Evolutionary conservation across 2,113 vertebrate genomes (phyloP).

Genomic region (Brachirus orientalis): DNA sequence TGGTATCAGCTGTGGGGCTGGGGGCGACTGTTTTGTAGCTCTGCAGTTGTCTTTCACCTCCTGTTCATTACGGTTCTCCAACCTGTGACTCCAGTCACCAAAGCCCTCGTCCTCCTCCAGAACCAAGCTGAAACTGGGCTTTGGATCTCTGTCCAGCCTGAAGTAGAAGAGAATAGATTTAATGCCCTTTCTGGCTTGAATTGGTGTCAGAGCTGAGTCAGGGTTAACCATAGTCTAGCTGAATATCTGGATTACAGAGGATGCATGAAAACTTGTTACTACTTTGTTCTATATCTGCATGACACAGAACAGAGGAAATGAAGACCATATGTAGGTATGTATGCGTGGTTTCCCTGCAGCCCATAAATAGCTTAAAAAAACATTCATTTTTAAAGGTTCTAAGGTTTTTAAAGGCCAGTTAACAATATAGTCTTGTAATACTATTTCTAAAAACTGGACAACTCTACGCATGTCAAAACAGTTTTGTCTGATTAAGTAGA

Average conservation of each 20-base stretch:
- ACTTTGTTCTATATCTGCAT: neutral
- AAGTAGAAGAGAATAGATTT: neutral
- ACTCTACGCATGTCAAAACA: too few species aligned
- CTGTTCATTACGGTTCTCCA: constrained; percentile 77
- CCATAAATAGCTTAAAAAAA: neutral
- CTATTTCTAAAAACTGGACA: too few species aligned
- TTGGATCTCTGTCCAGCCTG: constrained; percentile 76
- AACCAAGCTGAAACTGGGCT: constrained; percentile 73
- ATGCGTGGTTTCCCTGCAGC: neutral
- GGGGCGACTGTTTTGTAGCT: constrained; percentile 3
- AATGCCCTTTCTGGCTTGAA: neutral
- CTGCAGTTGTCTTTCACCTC: constrained; percentile 17
- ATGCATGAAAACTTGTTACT: neutral
- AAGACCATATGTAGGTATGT: constrained; percentile 1
- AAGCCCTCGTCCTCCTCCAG: constrained; percentile 93
- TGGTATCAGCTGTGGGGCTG: constrained; percentile 16
- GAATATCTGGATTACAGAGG: neutral
- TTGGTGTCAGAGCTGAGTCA: neutral
- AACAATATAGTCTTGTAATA: too few species aligned
- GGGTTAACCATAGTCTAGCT: neutral
- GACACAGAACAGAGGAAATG: constrained; percentile 10
- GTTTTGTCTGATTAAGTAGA: too few species aligned
- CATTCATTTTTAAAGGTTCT: neutral
- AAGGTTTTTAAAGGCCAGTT: too few species aligned
- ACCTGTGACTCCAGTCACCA: constrained; percentile 89